Evolutionary conservation across 2,888 invertebrate species (phyloP).

Genomic region (Scaptomyza tumidula): DNA sequence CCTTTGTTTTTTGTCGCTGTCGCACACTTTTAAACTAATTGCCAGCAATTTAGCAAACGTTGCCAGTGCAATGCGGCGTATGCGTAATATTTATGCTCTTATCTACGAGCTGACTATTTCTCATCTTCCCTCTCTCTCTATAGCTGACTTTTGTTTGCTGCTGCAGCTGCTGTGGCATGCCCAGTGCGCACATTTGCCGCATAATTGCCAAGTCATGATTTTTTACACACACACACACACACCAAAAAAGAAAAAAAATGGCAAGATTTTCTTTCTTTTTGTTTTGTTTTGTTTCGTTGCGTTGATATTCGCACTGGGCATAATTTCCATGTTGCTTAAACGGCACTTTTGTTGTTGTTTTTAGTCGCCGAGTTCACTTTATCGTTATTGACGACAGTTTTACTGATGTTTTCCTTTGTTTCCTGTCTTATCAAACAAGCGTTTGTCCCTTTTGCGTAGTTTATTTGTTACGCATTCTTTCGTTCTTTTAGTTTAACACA

Average conservation of each 20-base stretch:
- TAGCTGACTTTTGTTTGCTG: constrained; percentile 50
- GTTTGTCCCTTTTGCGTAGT: constrained; percentile 76
- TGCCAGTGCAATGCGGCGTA: constrained; percentile 69
- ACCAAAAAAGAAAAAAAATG: constrained; percentile 37
- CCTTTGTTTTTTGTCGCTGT: constrained; percentile 32
- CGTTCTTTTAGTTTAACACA: constrained; percentile 47
- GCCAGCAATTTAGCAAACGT: constrained; percentile 75
- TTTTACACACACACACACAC: constrained; percentile 52
- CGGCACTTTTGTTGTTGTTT: constrained; percentile 65
- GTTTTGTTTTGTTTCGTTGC: constrained; percentile 32
- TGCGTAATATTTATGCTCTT: constrained; percentile 69
- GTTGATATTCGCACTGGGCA: constrained; percentile 79
- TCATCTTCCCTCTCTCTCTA: background rate
- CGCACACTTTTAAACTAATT: constrained; percentile 75
- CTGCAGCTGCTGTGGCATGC: constrained; percentile 41
- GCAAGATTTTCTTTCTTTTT: constrained; percentile 34
- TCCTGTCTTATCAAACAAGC: constrained; percentile 57
- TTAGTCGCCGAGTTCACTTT: constrained; percentile 53
- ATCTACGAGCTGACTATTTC: background rate
- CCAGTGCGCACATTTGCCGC: constrained; percentile 77
- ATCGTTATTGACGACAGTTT: constrained; percentile 80
- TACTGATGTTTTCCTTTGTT: constrained; percentile 35
- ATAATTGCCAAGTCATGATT: constrained; percentile 80
- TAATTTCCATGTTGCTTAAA: constrained; percentile 79
- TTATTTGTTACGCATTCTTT: constrained; percentile 58